Percentiles rank a stretch among this genome's conserved stretches.
These are phyloP conservation scores for Drosophila histrio DNA, from an alignment of 2,888 invertebrate species.

Conservation along the genomic window DNA sequence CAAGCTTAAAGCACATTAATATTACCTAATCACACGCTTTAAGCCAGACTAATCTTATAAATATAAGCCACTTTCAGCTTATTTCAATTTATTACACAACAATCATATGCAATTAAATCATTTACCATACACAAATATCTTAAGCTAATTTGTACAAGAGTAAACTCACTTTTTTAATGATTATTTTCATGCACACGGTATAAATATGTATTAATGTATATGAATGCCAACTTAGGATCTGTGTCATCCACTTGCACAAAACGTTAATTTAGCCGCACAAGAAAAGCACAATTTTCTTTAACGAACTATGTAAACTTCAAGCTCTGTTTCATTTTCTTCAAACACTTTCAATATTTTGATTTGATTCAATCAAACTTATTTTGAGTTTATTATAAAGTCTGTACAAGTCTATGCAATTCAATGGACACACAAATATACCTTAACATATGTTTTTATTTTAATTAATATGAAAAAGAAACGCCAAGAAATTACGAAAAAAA, in stretches of 20 bases:
- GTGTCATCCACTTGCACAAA: constrained; percentile 6
- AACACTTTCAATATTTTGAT: constrained; percentile 16
- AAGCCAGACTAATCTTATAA: background rate
- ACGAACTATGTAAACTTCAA: constrained; percentile 21
- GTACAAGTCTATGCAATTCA: constrained; percentile 10
- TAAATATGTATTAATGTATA: constrained; percentile 3
- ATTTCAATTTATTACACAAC: background rate
- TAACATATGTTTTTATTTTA: constrained; percentile 34
- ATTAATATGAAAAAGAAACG: constrained; percentile 5
- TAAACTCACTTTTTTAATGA: background rate
- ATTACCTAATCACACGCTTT: background rate
- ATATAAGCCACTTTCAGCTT: background rate
- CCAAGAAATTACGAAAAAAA: constrained; percentile 27
- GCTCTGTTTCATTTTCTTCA: constrained; percentile 16
- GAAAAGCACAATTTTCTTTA: constrained; percentile 21
- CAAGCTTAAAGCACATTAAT: background rate
- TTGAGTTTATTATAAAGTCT: constrained; percentile 31
- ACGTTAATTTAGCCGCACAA: constrained; percentile 26
- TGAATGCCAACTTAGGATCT: background rate
- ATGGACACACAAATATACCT: constrained; percentile 32
- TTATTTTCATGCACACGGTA: background rate
- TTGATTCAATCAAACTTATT: constrained; percentile 11
- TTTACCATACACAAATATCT: background rate
- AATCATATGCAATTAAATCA: background rate
- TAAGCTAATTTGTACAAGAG: background rate